These are phyloP conservation scores for Orthosia gothica DNA, from an alignment of 2,888 invertebrate species.

Conservation along the genomic window DNA sequence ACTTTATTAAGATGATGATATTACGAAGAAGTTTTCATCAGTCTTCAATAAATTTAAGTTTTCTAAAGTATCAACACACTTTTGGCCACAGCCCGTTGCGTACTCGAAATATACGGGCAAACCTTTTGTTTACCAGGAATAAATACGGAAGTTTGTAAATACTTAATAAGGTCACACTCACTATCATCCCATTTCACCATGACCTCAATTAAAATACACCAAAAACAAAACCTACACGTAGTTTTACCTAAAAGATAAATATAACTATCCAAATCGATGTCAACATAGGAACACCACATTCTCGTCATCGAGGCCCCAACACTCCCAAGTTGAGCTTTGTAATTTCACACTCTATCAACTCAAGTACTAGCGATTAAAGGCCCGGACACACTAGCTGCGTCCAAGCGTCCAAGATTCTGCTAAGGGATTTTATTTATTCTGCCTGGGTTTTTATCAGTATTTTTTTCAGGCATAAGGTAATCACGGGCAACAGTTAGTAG, in stretches of 20 bases:
- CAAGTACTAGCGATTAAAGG: conserved; percentile 38
- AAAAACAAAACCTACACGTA: neutral
- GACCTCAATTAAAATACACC: neutral
- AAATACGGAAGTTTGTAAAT: neutral
- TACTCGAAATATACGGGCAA: too few relatives aligned
- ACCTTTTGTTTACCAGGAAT: neutral
- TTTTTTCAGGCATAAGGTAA: too few relatives aligned
- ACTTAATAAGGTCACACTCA: neutral
- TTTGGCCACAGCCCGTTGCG: too few relatives aligned
- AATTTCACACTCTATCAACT: conserved; percentile 49
- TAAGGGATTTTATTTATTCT: neutral
- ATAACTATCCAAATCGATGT: conserved; percentile 31
- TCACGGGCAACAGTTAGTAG: too few relatives aligned
- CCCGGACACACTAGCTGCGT: conserved; percentile 7
- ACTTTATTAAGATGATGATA: neutral
- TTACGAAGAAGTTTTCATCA: neutral
- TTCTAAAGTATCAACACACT: too few relatives aligned
- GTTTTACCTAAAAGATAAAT: conserved; percentile 19
- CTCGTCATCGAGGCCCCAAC: conserved; percentile 28
- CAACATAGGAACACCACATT: conserved; percentile 20
- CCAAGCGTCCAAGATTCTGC: neutral
- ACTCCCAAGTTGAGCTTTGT: conserved; percentile 25
- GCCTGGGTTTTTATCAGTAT: too few relatives aligned
- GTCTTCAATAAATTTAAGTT: too few relatives aligned
- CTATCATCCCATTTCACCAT: neutral